Evolutionary conservation across 2,797 vertebrate genomes (phyloP), one percentile per base, ranked within the genome.

Genomic region (Lacerta agilis): DNA sequence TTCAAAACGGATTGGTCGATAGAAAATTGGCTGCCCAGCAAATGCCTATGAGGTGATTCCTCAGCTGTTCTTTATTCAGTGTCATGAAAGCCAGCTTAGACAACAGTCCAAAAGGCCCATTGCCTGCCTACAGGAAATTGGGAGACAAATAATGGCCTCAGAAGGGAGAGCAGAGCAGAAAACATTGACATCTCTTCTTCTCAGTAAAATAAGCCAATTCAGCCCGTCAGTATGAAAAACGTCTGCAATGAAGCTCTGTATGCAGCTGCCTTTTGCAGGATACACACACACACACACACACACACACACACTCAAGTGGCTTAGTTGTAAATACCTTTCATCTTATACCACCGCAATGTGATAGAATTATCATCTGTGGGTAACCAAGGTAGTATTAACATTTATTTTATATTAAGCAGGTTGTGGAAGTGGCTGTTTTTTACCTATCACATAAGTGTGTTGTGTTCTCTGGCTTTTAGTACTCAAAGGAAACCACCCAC

Each of bases 191-290:
- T 92, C 92, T 92, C 92, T 94, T 94, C 91, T 94, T 84, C 80
- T 86, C 81, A 87, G 75, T 91, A 85, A 95, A 96, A 95, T 89
- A 89, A 95, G 96, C 94, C 92, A 93, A 95, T 95, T 93, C 94
- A 92, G 90, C 94, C 84, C 86, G 88, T 92, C 93, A 87, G 93
- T 79, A 90, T 92, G 91, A 92, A 95, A 94, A 93, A 86, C 92
- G 93, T 89, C 92, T 94, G 94, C 91, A 86, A 87, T 92, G 92
- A 94, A 91, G 92, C 93, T 93, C 87, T 91, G 86, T 89, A 90
- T 87, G 85, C 94, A 95, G 94, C 94, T 96, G 94, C 89, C 90
- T 94, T 83, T 91, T 88, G 49, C 87, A 89, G 89, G 58, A 89
- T 1, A 43, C 5, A 43, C 41, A 43, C 41, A 43, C 41, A 43